Conservation (phyloP, 1,140 invertebrate genomes). For the Polypedilum vanderplanki region DNA sequence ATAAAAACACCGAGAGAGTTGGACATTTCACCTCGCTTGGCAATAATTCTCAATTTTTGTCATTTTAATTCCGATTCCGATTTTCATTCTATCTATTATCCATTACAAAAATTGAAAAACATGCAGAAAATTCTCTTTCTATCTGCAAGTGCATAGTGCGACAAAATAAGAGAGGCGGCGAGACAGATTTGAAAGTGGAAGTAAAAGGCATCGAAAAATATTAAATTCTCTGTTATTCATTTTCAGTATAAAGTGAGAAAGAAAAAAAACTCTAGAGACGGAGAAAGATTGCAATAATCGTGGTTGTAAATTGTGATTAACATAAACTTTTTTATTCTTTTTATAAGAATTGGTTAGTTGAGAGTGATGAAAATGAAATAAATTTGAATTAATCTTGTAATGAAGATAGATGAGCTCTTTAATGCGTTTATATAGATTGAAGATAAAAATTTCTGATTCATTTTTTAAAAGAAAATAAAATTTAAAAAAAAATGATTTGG, state of each 20-base stretch:
- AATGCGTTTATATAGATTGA: no score
- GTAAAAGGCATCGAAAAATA: not conserved
- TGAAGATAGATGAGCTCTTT: not conserved
- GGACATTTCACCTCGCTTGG: slow-evolving; percentile 12
- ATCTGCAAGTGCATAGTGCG: not conserved
- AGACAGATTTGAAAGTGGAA: not conserved
- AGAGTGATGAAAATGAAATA: not conserved
- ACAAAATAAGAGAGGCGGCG: not conserved
- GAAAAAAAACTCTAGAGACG: not conserved
- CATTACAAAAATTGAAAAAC: slow-evolving; percentile 24
- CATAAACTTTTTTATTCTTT: slow-evolving; percentile 50
- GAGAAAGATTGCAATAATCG: slow-evolving; percentile 29
- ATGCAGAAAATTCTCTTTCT: not conserved
- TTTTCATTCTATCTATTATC: slow-evolving; percentile 15
- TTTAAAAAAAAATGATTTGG: no score
- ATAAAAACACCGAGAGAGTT: not conserved
- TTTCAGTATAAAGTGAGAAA: not conserved
- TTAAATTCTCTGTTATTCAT: slow-evolving; percentile 23
- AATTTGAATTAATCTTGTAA: not conserved
- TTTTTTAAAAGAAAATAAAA: no score
- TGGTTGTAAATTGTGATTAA: slow-evolving; percentile 40
- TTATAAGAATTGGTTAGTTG: not conserved
- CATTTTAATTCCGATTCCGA: slow-evolving; percentile 27
- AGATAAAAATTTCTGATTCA: no score
- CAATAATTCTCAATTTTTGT: slow-evolving; percentile 28